Evolutionary conservation across 2,113 vertebrate genomes (phyloP), one percentile per base, ranked within the genome.

Genomic region (Tringa solitaria): DNA sequence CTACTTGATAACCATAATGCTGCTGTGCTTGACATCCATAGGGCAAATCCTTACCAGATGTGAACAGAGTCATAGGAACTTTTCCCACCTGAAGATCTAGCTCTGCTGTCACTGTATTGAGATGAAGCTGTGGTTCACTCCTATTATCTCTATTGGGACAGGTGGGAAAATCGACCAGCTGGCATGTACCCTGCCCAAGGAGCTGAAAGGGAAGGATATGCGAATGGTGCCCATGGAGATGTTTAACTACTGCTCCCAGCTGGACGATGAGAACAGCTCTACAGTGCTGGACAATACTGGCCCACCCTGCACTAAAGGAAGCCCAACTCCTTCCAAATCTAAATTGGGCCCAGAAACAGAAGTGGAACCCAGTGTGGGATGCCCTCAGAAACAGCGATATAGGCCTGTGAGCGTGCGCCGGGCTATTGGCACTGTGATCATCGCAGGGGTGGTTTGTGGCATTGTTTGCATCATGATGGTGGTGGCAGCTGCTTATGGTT

Each of bases 381-480:
- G 98, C 70, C 99, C 94, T 77, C 98, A 96, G 96, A 99, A 99
- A 39, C 98, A 99, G 95, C 98, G 99, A 27, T 99, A 99, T 61
- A 97, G 98, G 53, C 99, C 99, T 0, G 98, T 98, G 84, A 99
- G 99, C 7, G 99, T 99, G 91, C 98, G 99, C 33, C 98, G 99
- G 11, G 99, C 99, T 57, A 99, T 99, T 8, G 99, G 99, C 96
- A 99, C 99, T 0, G 99, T 99, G 96, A 99, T 99, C 96, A 99
- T 99, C 0, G 99, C 99, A 1, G 99, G 99, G 3, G 99, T 99
- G 28, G 99, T 99, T 64, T 99, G 99, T 2, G 99, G 99, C 74
- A 98, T 99, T 0, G 99, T 99, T 21, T 99, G 99, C 95, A 99
- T 99, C 95, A 99, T 99, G 99, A 99, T 99, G 99, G 99, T 99